phyloP scores from a whole-genome alignment of 2,113 vertebrate species.

The Campylomormyrus numenius region DNA sequence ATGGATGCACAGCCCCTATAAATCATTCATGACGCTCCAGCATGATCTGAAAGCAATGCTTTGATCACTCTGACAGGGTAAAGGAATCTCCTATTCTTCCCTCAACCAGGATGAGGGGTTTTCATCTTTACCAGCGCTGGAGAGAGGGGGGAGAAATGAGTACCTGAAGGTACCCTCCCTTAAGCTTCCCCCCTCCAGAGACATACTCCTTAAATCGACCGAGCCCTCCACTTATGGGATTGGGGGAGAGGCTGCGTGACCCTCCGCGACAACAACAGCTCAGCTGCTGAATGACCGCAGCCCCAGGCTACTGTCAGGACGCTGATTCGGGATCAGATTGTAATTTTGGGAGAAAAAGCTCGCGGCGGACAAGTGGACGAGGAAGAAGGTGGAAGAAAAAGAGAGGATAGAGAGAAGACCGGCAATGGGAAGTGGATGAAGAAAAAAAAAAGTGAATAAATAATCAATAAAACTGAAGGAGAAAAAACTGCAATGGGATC shows the following conservation, averaged over 20 bases:
- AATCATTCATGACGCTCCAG: conserved; percentile 22
- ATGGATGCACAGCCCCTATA: neutral
- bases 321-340: neutral
- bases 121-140: neutral
- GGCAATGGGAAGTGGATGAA: neutral
- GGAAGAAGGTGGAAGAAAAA: neutral
- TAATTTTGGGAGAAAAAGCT: neutral
- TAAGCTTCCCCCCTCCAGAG: neutral
- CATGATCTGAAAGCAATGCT: conserved; percentile 13
- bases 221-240: neutral
- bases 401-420: neutral
- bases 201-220: neutral
- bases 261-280: neutral
- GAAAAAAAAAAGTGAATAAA: neutral
- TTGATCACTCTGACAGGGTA: conserved; percentile 11
- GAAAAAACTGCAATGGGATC: neutral
- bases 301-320: neutral
- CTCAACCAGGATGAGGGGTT: neutral
- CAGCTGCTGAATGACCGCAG: neutral
- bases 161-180: neutral
- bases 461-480: neutral
- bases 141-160: neutral
- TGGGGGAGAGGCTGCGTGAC: neutral
- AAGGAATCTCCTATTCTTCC: neutral
- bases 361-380: neutral